Conservation (phyloP, 2,888 invertebrate genomes). For the Diloba caeruleocephala region DNA sequence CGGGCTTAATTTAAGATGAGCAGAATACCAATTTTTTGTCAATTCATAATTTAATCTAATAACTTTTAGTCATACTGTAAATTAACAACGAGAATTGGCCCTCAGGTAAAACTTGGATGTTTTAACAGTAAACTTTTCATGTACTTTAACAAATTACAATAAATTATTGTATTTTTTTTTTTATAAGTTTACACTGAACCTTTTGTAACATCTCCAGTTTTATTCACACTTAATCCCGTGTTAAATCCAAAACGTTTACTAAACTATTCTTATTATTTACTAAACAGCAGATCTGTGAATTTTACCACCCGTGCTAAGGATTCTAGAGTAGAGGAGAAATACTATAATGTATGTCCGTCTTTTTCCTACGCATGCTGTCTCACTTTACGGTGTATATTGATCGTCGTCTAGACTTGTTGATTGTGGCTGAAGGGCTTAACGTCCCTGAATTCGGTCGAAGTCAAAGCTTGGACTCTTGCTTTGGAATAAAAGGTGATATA, state of each 20-base stretch:
- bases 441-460: constrained; percentile 64
- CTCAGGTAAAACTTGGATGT: no score
- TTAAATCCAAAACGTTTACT: constrained; percentile 22
- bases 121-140: no score
- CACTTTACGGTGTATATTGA: constrained; percentile 81
- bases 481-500: constrained; percentile 26
- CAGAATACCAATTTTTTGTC: no score
- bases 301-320: constrained; percentile 35
- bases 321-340: constrained; percentile 53
- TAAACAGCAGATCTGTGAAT: constrained; percentile 30
- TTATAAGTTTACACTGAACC: no score
- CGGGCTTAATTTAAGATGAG: no score
- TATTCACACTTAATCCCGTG: constrained; percentile 5
- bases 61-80: no score
- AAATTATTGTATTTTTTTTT: no score
- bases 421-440: constrained; percentile 72
- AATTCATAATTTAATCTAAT: no score
- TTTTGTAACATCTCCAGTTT: not conserved
- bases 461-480: constrained; percentile 39
- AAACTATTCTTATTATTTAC: constrained; percentile 36
- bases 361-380: constrained; percentile 67
- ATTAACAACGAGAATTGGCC: no score
- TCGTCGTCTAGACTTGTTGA: constrained; percentile 88
- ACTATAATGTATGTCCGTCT: constrained; percentile 64
- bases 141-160: no score